These are phyloP conservation scores for Drosophila pegasa DNA, from an alignment of 2,888 invertebrate genomes.

Conservation along the genomic window DNA sequence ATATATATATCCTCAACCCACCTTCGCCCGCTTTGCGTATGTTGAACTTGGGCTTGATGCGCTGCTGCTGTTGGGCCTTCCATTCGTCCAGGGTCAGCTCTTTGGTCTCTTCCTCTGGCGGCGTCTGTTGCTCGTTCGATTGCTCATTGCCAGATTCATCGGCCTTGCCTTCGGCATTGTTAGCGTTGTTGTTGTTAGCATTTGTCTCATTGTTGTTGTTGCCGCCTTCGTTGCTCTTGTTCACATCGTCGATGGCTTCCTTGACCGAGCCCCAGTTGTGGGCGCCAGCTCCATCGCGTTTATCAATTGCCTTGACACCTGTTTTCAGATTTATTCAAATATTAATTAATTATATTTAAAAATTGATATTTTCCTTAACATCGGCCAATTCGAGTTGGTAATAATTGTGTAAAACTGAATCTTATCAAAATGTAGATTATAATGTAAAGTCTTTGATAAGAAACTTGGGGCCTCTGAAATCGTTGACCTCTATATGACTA, in stretches of 20 bases:
- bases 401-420: slow-evolving; percentile 9
- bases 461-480: not conserved
- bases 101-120: slow-evolving; percentile 90
- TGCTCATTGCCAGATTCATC: slow-evolving; percentile 84
- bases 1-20: slow-evolving; percentile 28
- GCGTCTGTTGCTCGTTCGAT: slow-evolving; percentile 85
- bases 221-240: slow-evolving; percentile 70
- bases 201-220: slow-evolving; percentile 41
- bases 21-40: slow-evolving; percentile 97
- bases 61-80: slow-evolving; percentile 93
- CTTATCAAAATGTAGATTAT: slow-evolving; percentile 4
- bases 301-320: slow-evolving; percentile 95
- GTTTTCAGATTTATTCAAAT: not conserved
- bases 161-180: slow-evolving; percentile 78
- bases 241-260: slow-evolving; percentile 91
- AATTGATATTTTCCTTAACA: slow-evolving; percentile 11
- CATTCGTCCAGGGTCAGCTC: slow-evolving; percentile 98
- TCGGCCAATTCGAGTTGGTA: slow-evolving; percentile 12
- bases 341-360: not conserved
- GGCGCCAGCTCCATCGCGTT: slow-evolving; percentile 97
- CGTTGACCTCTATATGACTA: slow-evolving; percentile 1
- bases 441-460: slow-evolving; percentile 10
- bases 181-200: slow-evolving; percentile 65
- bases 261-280: slow-evolving; percentile 98
- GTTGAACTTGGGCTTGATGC: slow-evolving; percentile 95